Conservation (phyloP, 2,113 vertebrate species). For the Pantherophis guttatus region DNA sequence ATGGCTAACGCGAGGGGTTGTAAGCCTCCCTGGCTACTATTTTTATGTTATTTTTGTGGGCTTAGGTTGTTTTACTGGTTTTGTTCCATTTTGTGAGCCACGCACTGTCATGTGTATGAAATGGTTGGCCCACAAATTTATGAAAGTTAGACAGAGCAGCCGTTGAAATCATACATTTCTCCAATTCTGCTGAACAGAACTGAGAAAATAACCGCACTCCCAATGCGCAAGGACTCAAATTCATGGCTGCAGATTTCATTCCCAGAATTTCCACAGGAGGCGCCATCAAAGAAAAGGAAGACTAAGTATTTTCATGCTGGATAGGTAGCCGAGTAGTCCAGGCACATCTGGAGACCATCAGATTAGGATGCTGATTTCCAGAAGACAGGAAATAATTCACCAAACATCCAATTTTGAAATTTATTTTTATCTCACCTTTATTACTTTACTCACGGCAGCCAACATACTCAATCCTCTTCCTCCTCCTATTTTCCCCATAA, state of each 20-base stretch:
- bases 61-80: not conserved
- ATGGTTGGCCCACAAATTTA: not conserved
- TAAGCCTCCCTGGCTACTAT: not conserved
- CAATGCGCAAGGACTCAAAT: not conserved
- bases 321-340: not conserved
- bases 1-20: not conserved
- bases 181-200: not conserved
- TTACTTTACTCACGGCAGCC: not conserved
- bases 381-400: not conserved
- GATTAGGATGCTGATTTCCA: not conserved
- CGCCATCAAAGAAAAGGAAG: not conserved
- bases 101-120: not conserved
- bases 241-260: not conserved
- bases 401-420: not conserved
- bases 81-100: not conserved
- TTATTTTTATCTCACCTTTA: not conserved
- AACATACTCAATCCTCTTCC: not conserved
- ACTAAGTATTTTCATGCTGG: not conserved
- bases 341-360: not conserved
- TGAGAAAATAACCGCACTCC: not conserved
- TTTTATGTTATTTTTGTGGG: not conserved
- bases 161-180: not conserved
- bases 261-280: not conserved
- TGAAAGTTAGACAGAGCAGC: not conserved
- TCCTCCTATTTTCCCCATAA: not conserved